Conservation (phyloP, 1,140 invertebrate species). For the Papilio polyxenes region DNA sequence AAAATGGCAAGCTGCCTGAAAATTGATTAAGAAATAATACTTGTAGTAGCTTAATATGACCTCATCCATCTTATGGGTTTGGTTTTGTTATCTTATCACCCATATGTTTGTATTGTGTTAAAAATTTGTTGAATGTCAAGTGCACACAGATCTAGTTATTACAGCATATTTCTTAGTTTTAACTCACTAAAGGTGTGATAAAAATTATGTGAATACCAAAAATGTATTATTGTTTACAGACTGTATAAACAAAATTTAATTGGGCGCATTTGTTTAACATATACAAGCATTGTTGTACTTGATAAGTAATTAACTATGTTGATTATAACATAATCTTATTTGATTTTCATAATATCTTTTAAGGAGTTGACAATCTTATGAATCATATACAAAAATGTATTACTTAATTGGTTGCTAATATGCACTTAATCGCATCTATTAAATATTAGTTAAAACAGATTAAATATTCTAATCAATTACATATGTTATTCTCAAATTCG, state of each 20-base stretch:
- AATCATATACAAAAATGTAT: conserved; percentile 18
- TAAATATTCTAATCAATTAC: conserved; percentile 21
- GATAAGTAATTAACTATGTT: too few species aligned
- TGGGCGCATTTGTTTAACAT: too few species aligned
- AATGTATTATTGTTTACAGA: neutral
- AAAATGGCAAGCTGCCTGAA: too few species aligned
- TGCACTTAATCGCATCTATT: neutral
- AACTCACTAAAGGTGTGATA: neutral
- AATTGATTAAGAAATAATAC: too few species aligned
- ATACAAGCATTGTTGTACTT: too few species aligned
- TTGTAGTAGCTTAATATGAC: too few species aligned
- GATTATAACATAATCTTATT: too few species aligned
- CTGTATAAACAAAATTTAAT: neutral
- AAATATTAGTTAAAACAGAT: conserved; percentile 3
- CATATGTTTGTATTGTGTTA: neutral
- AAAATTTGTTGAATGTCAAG: conserved; percentile 4
- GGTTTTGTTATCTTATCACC: neutral
- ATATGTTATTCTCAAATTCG: neutral
- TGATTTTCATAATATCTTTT: too few species aligned
- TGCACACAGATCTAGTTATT: neutral
- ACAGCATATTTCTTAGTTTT: neutral
- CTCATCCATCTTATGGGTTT: neutral
- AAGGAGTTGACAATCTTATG: neutral
- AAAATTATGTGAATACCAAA: neutral
- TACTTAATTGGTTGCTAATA: neutral